Evolutionary conservation across 2,797 vertebrate species (phyloP), one percentile per base, ranked within the genome.

Genomic region (Benthosema pterotum): DNA sequence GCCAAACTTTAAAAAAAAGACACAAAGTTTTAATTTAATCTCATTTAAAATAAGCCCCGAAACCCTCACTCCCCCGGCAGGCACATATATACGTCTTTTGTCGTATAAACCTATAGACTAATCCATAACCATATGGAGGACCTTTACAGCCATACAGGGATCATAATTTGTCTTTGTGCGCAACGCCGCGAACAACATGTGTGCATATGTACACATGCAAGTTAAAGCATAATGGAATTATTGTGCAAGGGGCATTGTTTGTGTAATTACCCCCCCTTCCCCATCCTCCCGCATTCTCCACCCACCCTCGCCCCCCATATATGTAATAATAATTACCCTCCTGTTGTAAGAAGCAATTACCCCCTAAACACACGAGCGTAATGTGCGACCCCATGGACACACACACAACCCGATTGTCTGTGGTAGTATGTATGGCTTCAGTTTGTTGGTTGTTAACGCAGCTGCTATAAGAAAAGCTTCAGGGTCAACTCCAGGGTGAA

Each of bases 401-500:
- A 46, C 17, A 25, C 45, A 46, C 43, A 64, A 57, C 79, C 79
- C 56, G 47, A 59, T 63, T 11, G 58, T 45, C 12, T 42, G 25
- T 25, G 4, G 4, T 22, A 22, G 22, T 22, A 25, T n/a, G 22
- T 25, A 53, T 15, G 42, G 43, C 49, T 55, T 75, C 58, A 63
- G 32, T 56, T 72, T 13, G 42, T 17, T 62, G 71, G 75, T 53
- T 64, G 59, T 75, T 46, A 73, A 64, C 63, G 60, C 53, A 67
- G 54, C 65, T 73, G 65, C 65, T 72, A 71, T 22, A 73, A 22
- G 42, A 68, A 67, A 55, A 19, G 64, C 63, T 72, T 46, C 16
- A 32, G 50, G 81, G 67, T 69, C 58, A 63, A 0, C 18, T 54
- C 51, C 46, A 32, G 69, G 67, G 79, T 79, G 74, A 22, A 22